A percentile compares a stretch with the other conserved stretches of the same genome.
Evolutionary conservation across 2,888 invertebrate species (phyloP).

Genomic region (Anorthoa munda): DNA sequence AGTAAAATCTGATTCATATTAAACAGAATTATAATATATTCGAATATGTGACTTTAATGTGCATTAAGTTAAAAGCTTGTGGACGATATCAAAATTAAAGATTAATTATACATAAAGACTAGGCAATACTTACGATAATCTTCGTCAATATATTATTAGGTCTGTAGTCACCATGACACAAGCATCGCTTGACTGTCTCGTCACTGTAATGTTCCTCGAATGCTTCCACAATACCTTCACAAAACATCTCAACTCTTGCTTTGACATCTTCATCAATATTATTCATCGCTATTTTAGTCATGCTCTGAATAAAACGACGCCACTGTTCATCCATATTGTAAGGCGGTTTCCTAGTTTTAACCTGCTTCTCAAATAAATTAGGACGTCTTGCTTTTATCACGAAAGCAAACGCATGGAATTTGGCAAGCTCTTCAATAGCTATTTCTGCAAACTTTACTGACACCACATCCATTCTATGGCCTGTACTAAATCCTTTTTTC

Average conservation of each 20-base stretch:
- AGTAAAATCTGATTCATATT: too few relatives aligned
- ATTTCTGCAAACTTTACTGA: constrained; percentile 74
- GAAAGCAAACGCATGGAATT: constrained; percentile 78
- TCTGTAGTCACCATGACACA: constrained; percentile 82
- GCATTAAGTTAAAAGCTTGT: too few relatives aligned
- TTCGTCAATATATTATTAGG: constrained; percentile 79
- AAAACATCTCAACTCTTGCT: constrained; percentile 62
- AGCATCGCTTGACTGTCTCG: constrained; percentile 60
- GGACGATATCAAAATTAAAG: too few relatives aligned
- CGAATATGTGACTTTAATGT: too few relatives aligned
- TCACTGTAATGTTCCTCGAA: constrained; percentile 67
- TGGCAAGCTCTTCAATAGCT: constrained; percentile 77
- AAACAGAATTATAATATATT: too few relatives aligned
- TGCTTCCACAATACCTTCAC: constrained; percentile 61
- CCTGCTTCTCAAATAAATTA: constrained; percentile 71
- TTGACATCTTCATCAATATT: constrained; percentile 66
- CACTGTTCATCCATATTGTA: constrained; percentile 69
- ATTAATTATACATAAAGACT: neutral
- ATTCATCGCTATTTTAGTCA: constrained; percentile 58
- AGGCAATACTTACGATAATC: constrained; percentile 72
- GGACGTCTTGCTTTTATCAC: constrained; percentile 71
- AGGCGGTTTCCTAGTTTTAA: constrained; percentile 63
- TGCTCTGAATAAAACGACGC: constrained; percentile 60
- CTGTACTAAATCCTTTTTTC: constrained; percentile 73
- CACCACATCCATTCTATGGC: constrained; percentile 73